Evolutionary conservation across 2,888 invertebrate genomes (phyloP).

Genomic region (Cantharis flavilabris): DNA sequence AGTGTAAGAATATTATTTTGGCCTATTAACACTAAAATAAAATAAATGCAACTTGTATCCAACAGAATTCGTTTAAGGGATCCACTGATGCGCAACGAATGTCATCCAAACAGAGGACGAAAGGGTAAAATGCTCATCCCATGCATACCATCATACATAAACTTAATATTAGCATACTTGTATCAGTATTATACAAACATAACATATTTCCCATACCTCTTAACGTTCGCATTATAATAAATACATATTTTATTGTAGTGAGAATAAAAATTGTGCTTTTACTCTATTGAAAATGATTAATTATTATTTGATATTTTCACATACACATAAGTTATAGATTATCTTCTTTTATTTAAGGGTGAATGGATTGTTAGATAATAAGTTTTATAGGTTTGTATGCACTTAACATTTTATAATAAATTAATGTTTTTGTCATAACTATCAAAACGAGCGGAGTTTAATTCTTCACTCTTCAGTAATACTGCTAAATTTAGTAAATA

Average conservation of each 20-base stretch:
- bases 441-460: not conserved
- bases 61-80: not conserved
- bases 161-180: constrained; percentile 29
- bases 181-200: constrained; percentile 27
- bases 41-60: not conserved
- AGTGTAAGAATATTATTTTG: not conserved
- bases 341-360: constrained; percentile 28
- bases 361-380: constrained; percentile 31
- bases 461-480: not conserved
- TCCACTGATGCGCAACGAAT: constrained; percentile 32
- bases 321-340: constrained; percentile 39
- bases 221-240: constrained; percentile 36
- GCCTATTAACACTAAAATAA: not conserved
- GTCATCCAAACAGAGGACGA: constrained; percentile 32
- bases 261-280: constrained; percentile 36
- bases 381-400: constrained; percentile 15
- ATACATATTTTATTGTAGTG: constrained; percentile 41
- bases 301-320: constrained; percentile 42
- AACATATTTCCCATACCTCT: constrained; percentile 29
- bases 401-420: constrained; percentile 14
- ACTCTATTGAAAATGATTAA: constrained; percentile 38
- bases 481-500: not conserved
- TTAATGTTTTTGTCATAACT: not conserved
- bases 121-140: constrained; percentile 15
- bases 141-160: constrained; percentile 25